These are phyloP conservation scores for Listronotus oregonensis DNA, from an alignment of 1,140 invertebrate species.

Conservation along the genomic window DNA sequence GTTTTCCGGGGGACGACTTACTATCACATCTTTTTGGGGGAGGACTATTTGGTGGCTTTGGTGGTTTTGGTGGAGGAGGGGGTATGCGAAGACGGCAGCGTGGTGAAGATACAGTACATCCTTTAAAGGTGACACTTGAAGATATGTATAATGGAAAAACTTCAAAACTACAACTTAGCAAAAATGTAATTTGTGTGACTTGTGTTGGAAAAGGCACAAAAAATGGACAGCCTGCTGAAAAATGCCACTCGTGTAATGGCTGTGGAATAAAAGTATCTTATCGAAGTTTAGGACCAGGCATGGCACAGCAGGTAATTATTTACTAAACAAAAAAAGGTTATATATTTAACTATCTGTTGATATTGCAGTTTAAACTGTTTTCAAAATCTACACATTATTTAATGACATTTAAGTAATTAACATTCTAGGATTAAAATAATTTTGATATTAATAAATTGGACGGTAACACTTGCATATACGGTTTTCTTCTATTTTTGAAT, in stretches of 20 bases:
- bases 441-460: too few relatives aligned
- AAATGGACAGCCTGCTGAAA: conserved; percentile 67
- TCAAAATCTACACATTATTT: too few relatives aligned
- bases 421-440: too few relatives aligned
- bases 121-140: conserved; percentile 80
- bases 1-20: conserved; percentile 64
- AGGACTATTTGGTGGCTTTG: conserved; percentile 61
- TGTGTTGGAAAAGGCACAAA: conserved; percentile 87
- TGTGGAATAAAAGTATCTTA: conserved; percentile 73
- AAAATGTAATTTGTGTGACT: conserved; percentile 82
- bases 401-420: too few relatives aligned
- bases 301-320: conserved; percentile 75
- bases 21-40: conserved; percentile 69
- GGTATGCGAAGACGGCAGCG: conserved; percentile 57
- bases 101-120: conserved; percentile 74
- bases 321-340: too few relatives aligned
- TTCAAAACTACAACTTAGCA: conserved; percentile 81
- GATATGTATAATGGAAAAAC: conserved; percentile 90
- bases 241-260: conserved; percentile 79
- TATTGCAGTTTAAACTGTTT: too few relatives aligned
- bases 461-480: too few relatives aligned
- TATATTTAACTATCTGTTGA: too few relatives aligned
- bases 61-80: conserved; percentile 53
- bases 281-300: conserved; percentile 75
- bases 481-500: too few relatives aligned